Percentiles rank a stretch among this genome's conserved stretches.
phyloP scores from a whole-genome alignment of 2,888 invertebrate species.

The Archaeoteleia sp. region DNA sequence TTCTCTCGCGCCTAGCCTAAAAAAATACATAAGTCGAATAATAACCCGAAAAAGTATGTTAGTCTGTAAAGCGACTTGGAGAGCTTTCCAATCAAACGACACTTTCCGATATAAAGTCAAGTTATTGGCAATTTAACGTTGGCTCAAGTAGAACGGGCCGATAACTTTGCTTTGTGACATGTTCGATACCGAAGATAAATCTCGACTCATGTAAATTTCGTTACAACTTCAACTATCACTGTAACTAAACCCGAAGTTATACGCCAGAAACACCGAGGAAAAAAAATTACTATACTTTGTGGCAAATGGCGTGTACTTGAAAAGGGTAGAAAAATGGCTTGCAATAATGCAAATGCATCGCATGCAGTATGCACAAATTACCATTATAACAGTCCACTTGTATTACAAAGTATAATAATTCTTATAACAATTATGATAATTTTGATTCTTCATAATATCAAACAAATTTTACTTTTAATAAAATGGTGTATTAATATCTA shows the following conservation, averaged over 20 bases:
- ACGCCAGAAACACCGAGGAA: too few relatives aligned
- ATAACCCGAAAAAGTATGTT: constrained; percentile 23
- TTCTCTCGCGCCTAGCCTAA: constrained; percentile 3
- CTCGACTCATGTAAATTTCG: constrained; percentile 26
- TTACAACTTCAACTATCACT: constrained; percentile 13
- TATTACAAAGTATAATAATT: too few relatives aligned
- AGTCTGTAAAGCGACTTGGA: constrained; percentile 26
- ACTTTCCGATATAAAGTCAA: constrained; percentile 38
- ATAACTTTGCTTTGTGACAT: constrained; percentile 36
- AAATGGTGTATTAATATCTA: too few relatives aligned
- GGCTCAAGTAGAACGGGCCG: constrained; percentile 35
- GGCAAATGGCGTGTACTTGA: too few relatives aligned
- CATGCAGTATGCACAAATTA: too few relatives aligned
- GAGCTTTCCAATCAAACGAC: constrained; percentile 37
- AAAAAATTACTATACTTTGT: too few relatives aligned
- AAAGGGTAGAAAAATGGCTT: too few relatives aligned
- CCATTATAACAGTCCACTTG: too few relatives aligned
- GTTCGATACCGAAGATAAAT: constrained; percentile 19
- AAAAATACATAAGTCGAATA: constrained; percentile 32
- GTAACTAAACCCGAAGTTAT: not conserved
- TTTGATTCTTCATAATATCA: too few relatives aligned
- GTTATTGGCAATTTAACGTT: constrained; percentile 42
- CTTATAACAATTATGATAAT: too few relatives aligned
- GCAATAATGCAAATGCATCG: too few relatives aligned
- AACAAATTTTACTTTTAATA: too few relatives aligned